Percentiles rank a stretch among this genome's conserved stretches.
Conservation (phyloP, 2,113 vertebrate genomes). For the Coptodon bakossiorum region DNA sequence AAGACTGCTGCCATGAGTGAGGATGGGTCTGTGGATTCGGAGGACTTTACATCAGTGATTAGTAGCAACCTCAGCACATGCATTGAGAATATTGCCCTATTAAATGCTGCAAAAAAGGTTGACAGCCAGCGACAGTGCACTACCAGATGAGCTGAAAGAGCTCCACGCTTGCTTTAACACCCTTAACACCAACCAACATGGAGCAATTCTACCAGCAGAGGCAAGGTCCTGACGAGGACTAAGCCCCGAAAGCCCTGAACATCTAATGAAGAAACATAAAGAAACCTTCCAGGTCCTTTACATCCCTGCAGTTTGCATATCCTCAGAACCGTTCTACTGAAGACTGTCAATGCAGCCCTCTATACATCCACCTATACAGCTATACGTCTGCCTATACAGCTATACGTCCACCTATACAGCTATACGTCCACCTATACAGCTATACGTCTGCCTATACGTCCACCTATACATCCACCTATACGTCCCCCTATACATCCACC, state of each 20-base stretch:
- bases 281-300: not conserved
- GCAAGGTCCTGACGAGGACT: not conserved
- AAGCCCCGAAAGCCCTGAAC: rapidly evolving
- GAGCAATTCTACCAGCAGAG: not conserved
- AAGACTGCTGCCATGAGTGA: not conserved
- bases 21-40: not conserved
- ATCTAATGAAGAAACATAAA: not conserved
- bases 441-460: no score
- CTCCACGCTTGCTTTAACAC: not conserved
- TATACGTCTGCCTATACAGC: rapidly evolving
- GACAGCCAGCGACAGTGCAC: not conserved
- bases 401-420: rapidly evolving
- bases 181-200: not conserved
- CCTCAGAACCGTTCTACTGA: not conserved
- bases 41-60: not conserved
- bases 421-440: no score
- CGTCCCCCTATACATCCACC: rapidly evolving
- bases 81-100: not conserved
- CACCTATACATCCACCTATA: rapidly evolving
- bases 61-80: not conserved
- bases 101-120: not conserved
- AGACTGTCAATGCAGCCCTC: not conserved
- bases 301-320: not conserved
- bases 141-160: not conserved
- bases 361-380: not conserved